Percentiles rank a stretch among this genome's conserved stretches.
phyloP scores from a whole-genome alignment of 2,113 vertebrate species.

The Caranx ignobilis region DNA sequence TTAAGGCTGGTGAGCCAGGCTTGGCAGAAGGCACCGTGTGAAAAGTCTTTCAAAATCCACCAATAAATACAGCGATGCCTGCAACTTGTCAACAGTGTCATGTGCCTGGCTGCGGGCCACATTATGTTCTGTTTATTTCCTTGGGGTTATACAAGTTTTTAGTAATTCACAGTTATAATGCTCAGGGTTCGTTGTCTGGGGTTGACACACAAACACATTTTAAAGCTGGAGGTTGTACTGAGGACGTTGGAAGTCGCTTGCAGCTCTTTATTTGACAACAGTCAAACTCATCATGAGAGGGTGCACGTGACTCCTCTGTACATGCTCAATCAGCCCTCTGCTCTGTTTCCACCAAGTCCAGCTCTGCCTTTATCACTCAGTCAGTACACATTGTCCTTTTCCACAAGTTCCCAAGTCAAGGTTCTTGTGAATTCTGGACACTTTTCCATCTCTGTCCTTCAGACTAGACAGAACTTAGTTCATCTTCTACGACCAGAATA shows the following conservation, averaged over 20 bases:
- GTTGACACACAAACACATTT: neutral
- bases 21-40: constrained; percentile 19
- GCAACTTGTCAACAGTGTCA: constrained; percentile 52
- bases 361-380: neutral
- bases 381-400: neutral
- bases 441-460: neutral
- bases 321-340: neutral
- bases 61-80: constrained; percentile 2
- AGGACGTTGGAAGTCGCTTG: neutral
- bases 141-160: neutral
- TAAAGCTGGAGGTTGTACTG: neutral
- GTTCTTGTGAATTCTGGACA: neutral
- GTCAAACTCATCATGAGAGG: constrained; percentile 4
- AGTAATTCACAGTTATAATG: neutral
- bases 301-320: neutral
- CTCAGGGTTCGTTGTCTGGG: neutral
- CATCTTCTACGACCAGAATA: neutral
- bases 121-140: constrained; percentile 15
- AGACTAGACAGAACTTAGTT: neutral
- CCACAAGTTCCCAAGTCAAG: neutral
- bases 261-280: neutral
- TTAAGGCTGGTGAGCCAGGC: neutral
- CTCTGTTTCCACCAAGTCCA: constrained; percentile 18
- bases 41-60: constrained; percentile 2
- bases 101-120: constrained; percentile 17